Evolutionary conservation across 2,888 invertebrate species (phyloP), one percentile per base, ranked within the genome.

Genomic region (Punctoribates punctum): DNA sequence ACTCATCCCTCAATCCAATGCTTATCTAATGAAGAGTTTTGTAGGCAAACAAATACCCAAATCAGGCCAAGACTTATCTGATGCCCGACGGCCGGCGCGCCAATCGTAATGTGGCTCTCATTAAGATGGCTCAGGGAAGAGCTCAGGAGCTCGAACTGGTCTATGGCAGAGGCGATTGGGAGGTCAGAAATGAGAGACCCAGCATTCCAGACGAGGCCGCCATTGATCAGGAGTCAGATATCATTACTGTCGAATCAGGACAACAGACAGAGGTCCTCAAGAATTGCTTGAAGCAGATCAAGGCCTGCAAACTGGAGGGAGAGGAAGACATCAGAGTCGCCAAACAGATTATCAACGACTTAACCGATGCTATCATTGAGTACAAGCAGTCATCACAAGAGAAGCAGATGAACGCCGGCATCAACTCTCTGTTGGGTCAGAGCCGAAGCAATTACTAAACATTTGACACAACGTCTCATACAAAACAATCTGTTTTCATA

Each of bases 91-190:
- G 76, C 15, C 54, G 57, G n/a, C 51, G 34, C 29, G 73, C 57
- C 13, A 76, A 76, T 73, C 76, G 76, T 57, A 76, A 76, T 57
- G 29, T 11, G 20, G 76, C 73, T 54, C 62, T 76, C 13, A 76
- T 76, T 54, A 73, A 23, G 4, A 60, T 76, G 27, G 76, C 76
- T n/a, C 48, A 38, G 27, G 42, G 57, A 42, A 51, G 76, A 57
- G 57, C 60, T 25, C 25, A 27, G 38, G 76, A 76, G 42, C 46
- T 76, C 5, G 76, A 76, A 38, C 48, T 76, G 29, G 76, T 76
- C 2, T 76, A 76, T 48, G 76, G 76, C 13, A 54, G 76, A 42
- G 76, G 76, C 1, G 76, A 76, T n/a, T 34, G 34, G 27, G 38
- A 54, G 25, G 27, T 73, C 34, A 0, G 25, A 4, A 20, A 73